Evolutionary conservation across 2,797 vertebrate species (phyloP).

Genomic region (Glyptemys insculpta): DNA sequence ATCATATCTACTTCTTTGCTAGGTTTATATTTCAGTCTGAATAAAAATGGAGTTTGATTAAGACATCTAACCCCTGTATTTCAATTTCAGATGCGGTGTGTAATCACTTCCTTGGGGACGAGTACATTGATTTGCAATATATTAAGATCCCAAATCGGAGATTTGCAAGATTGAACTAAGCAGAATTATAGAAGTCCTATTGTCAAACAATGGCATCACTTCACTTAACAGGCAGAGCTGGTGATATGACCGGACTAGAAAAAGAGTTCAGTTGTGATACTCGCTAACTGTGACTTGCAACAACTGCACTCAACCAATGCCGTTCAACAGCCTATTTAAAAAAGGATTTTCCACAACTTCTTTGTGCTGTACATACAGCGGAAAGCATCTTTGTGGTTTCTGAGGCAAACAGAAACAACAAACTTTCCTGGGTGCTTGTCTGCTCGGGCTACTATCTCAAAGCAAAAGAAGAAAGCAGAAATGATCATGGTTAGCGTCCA

Average conservation of each 20-base stretch:
- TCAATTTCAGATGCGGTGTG: not conserved
- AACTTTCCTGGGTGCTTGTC: not conserved
- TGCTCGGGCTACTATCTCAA: not conserved
- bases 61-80: rapidly evolving
- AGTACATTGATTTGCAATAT: rapidly evolving
- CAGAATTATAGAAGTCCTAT: rapidly evolving
- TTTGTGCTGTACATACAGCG: not conserved
- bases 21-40: not conserved
- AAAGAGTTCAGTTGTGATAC: not conserved
- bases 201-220: not conserved
- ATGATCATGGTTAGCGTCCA: not conserved
- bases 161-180: not conserved
- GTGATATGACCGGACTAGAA: not conserved
- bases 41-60: rapidly evolving
- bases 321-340: not conserved
- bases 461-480: not conserved
- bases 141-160: rapidly evolving
- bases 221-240: not conserved
- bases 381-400: not conserved
- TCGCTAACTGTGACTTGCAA: rapidly evolving
- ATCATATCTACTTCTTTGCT: not conserved
- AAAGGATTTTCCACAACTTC: slow-evolving; percentile 21
- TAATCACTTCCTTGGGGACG: rapidly evolving
- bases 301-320: not conserved
- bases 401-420: not conserved